A percentile compares a stretch with the other conserved stretches of the same genome.
These are phyloP conservation scores for Paralichthys olivaceus DNA, from an alignment of 2,113 vertebrate genomes.

Conservation along the genomic window DNA sequence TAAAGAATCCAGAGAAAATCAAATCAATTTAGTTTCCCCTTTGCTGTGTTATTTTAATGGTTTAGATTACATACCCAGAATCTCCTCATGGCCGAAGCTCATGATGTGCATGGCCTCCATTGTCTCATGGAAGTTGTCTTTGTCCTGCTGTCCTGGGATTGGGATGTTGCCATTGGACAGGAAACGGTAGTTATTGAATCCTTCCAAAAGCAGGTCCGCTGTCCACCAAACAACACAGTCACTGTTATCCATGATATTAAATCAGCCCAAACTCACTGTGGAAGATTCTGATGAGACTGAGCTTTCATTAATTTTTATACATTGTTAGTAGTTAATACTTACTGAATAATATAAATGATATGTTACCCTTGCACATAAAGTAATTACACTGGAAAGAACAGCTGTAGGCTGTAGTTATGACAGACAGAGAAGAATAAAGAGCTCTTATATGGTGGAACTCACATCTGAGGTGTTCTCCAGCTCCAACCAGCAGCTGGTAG, in stretches of 20 bases:
- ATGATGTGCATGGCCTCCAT: slow-evolving; percentile 99
- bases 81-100: slow-evolving; percentile 97
- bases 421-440: not conserved
- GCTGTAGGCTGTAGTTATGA: not conserved
- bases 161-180: slow-evolving; percentile 95
- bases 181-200: slow-evolving; percentile 95
- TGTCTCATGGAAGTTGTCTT: slow-evolving; percentile 98
- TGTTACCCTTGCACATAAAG: not conserved
- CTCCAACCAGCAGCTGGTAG: slow-evolving; percentile 94
- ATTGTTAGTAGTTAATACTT: not conserved
- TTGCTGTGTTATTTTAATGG: not conserved
- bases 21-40: not conserved
- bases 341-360: not conserved
- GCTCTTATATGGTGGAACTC: slow-evolving; percentile 64
- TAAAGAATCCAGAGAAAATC: slow-evolving; percentile 27
- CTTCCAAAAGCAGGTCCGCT: slow-evolving; percentile 94
- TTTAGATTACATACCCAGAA: slow-evolving; percentile 67
- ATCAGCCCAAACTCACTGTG: no score
- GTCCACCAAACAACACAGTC: slow-evolving; percentile 26
- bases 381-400: not conserved
- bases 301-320: no score
- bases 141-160: slow-evolving; percentile 98
- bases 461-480: slow-evolving; percentile 95
- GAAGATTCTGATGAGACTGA: no score
- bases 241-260: not conserved